phyloP scores from a whole-genome alignment of 2,888 invertebrate genomes.

The Diarsia dahlii region DNA sequence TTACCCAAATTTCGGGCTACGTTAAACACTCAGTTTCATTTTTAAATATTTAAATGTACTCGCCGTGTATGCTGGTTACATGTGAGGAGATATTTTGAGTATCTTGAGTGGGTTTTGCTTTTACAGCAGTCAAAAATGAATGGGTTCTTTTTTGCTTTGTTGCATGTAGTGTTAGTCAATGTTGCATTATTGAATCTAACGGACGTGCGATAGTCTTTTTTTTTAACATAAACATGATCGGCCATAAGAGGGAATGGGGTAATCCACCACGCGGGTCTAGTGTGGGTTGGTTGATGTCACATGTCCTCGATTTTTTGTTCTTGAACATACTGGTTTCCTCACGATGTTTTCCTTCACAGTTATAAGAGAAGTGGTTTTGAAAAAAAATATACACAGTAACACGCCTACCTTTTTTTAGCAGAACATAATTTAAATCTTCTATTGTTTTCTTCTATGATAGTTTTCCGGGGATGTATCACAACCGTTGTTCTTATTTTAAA shows the following conservation, averaged over 20 bases:
- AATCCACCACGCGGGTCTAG: too few species aligned
- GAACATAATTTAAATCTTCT: neutral
- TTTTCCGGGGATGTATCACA: conserved; percentile 50
- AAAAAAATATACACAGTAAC: too few species aligned
- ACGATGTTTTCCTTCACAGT: too few species aligned
- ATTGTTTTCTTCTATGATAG: conserved; percentile 23
- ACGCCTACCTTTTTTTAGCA: too few species aligned
- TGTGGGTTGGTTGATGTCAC: too few species aligned
- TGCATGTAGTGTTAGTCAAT: conserved; percentile 12
- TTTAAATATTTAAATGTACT: conserved; percentile 76
- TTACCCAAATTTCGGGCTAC: conserved; percentile 79
- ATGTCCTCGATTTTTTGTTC: too few species aligned
- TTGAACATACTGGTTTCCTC: too few species aligned
- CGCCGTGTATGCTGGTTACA: conserved; percentile 45
- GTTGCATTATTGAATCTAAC: neutral
- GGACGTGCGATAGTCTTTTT: too few species aligned
- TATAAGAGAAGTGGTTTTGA: too few species aligned
- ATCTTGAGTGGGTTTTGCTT: conserved; percentile 35
- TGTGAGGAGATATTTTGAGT: conserved; percentile 40
- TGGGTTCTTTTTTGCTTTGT: neutral
- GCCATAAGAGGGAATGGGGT: too few species aligned
- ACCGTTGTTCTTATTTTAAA: conserved; percentile 65
- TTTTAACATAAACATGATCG: too few species aligned
- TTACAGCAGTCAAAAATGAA: conserved; percentile 7
- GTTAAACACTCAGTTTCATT: conserved; percentile 76